Evolutionary conservation across 2,888 invertebrate genomes (phyloP), one percentile per base, ranked within the genome.

Genomic region (Hemicrepidius hirtus): DNA sequence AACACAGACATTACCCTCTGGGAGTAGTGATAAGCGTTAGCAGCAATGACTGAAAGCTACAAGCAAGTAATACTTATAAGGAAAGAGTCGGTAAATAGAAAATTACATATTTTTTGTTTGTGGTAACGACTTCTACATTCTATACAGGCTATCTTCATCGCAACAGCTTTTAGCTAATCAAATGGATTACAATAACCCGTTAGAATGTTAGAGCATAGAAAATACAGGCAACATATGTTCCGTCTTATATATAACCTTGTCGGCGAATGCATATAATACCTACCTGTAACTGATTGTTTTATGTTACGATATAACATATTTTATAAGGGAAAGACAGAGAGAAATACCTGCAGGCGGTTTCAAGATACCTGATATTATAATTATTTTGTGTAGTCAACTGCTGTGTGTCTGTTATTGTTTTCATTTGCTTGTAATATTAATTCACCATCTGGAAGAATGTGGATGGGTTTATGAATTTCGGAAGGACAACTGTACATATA

Each of bases 381-480:
- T 49, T 49, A 12, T 21, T 49, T 49, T 20, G 21, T 21, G 20
- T 49, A 49, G 6, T 44, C 5, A 44, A 44, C 16, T 18, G 16
- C 9, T 32, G 32, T 9, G 1, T 40, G 13, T 21, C 21, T 49
- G n/a, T n/a, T n/a, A 49, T 49, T 46, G 49, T 49, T 49, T 49
- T 49, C 10, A 21, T 21, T 12, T 21, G 49, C 18, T 21, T 49
- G 49, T 21, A 49, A 49, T 4, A 10, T 49, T 49, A 49, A 49
- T 49, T 21, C 21, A 9, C 21, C 21, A 20, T 20, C 20, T 20
- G 49, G 21, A 3, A 10, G 20, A 18, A 21, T 21, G 21, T 21
- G 21, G 49, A 20, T 49, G 49, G 49, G 20, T 49, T 49, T 49
- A 49, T 21, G 49, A 49, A 21, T 49, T 21, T 21, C 49, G 21